These are phyloP conservation scores for Coremacera marginata DNA, from an alignment of 2,888 invertebrate genomes.

Conservation along the genomic window DNA sequence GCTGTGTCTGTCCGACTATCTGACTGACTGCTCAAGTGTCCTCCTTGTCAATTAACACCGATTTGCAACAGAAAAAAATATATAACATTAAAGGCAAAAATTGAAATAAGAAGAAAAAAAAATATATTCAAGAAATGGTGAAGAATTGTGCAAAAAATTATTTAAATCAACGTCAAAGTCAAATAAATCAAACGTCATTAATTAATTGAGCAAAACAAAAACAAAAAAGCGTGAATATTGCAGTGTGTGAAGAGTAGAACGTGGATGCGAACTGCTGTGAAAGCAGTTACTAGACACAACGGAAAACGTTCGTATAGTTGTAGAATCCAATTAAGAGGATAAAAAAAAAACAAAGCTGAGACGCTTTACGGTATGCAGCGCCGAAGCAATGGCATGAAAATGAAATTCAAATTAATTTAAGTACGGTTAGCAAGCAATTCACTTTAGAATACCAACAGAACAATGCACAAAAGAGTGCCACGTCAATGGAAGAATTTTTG, in stretches of 20 bases:
- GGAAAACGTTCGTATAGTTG: neutral
- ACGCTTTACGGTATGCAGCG: too few relatives aligned
- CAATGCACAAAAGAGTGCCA: too few relatives aligned
- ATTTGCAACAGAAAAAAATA: neutral
- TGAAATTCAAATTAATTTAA: too few relatives aligned
- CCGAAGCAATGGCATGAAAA: too few relatives aligned
- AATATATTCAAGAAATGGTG: neutral
- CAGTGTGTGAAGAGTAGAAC: neutral
- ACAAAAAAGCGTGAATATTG: neutral
- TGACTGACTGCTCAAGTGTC: neutral
- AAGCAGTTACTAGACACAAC: neutral
- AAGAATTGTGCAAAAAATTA: constrained; percentile 1
- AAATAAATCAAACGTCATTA: constrained; percentile 27
- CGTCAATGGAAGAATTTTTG: too few relatives aligned
- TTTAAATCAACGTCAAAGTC: constrained; percentile 32
- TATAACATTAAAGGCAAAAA: neutral
- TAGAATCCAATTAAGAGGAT: neutral
- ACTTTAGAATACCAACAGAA: too few relatives aligned
- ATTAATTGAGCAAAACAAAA: neutral
- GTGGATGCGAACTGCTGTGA: neutral
- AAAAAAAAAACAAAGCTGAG: too few relatives aligned
- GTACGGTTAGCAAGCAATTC: too few relatives aligned
- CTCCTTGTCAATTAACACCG: constrained; percentile 26
- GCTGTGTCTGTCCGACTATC: neutral
- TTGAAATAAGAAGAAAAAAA: neutral